Percentiles rank a stretch among this genome's conserved stretches.
Conservation (phyloP, 2,888 invertebrate genomes). For the Dinocampus coccinellae region DNA sequence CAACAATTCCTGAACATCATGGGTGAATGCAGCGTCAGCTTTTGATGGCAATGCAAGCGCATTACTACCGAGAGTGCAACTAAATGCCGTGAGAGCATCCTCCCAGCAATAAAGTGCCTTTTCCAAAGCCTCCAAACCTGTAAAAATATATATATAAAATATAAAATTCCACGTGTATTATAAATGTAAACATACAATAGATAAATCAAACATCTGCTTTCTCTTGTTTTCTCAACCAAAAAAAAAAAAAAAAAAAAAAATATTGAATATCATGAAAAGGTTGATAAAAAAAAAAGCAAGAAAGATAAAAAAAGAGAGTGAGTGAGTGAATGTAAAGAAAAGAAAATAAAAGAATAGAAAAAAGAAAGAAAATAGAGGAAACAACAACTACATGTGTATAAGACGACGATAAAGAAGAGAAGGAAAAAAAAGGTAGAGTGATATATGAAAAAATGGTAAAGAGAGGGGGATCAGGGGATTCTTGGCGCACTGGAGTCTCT, state of each 20-base stretch:
- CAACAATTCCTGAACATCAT: constrained; percentile 76
- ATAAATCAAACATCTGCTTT: constrained; percentile 46
- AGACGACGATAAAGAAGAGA: neutral
- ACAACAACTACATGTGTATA: neutral
- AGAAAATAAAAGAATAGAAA: neutral
- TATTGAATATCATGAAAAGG: neutral
- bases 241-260: neutral
- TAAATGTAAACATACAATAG: constrained; percentile 28
- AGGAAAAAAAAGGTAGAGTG: neutral
- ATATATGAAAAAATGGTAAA: neutral
- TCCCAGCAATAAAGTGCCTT: constrained; percentile 96
- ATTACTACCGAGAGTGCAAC: constrained; percentile 73
- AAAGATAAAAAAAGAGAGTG: neutral
- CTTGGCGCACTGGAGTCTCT: constrained; percentile 31
- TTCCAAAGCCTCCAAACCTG: constrained; percentile 93
- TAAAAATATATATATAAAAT: constrained; percentile 6
- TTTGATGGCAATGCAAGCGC: constrained; percentile 82
- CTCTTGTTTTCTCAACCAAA: constrained; percentile 27
- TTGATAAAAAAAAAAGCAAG: neutral
- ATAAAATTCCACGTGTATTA: neutral
- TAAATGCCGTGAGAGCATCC: constrained; percentile 88
- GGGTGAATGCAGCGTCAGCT: constrained; percentile 87
- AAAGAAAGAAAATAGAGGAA: neutral
- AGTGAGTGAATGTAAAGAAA: neutral
- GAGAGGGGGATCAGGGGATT: neutral